Evolutionary conservation across 2,113 vertebrate genomes (phyloP).

Genomic region (Tor tambroides): DNA sequence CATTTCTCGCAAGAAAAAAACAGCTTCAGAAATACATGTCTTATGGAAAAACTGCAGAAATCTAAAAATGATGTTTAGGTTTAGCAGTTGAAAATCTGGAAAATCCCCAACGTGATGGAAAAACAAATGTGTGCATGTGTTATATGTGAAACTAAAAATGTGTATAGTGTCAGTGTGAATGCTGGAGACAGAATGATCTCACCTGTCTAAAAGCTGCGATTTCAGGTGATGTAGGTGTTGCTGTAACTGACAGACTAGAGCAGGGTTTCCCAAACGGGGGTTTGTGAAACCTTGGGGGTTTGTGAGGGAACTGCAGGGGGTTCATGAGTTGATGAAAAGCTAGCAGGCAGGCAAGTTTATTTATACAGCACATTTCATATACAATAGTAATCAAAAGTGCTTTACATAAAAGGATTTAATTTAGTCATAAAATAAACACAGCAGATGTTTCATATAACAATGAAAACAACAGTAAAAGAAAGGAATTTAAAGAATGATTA

Average conservation of each 20-base stretch:
- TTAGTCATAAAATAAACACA: not conserved
- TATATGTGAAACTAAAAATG: not conserved
- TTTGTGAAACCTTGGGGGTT: not conserved
- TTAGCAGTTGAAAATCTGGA: not conserved
- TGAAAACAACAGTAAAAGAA: too few relatives aligned
- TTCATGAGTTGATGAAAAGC: not conserved
- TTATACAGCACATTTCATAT: not conserved
- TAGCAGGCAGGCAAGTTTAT: too few relatives aligned
- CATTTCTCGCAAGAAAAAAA: not conserved
- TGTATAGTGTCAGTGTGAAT: not conserved
- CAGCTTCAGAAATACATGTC: not conserved
- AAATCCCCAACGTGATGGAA: not conserved
- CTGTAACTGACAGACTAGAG: not conserved
- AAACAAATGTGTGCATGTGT: not conserved
- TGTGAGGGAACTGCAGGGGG: constrained; percentile 2
- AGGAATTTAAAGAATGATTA: too few relatives aligned
- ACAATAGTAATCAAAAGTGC: not conserved
- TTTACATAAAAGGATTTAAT: not conserved
- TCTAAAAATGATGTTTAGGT: not conserved
- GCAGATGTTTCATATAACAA: not conserved
- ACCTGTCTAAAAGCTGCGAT: not conserved
- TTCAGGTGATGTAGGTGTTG: constrained; percentile 3
- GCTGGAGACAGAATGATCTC: not conserved
- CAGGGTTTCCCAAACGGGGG: not conserved
- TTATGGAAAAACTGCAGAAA: not conserved